A percentile compares a stretch with the other conserved stretches of the same genome.
Evolutionary conservation across 2,888 invertebrate species (phyloP).

Genomic region (Nomada ferruginata): DNA sequence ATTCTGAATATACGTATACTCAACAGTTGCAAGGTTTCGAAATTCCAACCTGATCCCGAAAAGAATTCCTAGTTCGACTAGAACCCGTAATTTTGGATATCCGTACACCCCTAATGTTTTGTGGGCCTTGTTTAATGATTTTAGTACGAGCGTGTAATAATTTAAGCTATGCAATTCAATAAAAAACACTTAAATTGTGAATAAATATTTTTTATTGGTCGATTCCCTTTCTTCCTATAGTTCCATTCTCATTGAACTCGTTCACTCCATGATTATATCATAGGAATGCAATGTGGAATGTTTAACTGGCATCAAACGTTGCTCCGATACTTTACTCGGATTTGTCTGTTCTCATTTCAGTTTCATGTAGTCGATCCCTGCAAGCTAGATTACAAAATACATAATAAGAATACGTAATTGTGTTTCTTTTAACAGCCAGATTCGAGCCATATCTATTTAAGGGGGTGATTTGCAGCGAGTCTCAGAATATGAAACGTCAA

Average conservation of each 20-base stretch:
- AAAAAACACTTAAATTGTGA: no score
- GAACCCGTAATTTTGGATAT: no score
- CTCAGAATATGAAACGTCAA: no score
- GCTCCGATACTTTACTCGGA: conserved; percentile 2
- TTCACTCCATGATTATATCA: not conserved
- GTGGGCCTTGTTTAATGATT: no score
- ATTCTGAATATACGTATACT: no score
- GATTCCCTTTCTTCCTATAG: not conserved
- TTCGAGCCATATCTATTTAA: not conserved
- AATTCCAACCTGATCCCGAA: no score
- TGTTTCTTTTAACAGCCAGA: not conserved
- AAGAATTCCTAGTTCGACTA: no score
- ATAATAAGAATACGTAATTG: not conserved
- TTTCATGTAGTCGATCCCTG: not conserved
- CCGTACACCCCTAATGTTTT: no score
- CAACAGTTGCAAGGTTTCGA: no score
- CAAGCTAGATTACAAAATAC: conserved; percentile 9
- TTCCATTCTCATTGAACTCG: not conserved
- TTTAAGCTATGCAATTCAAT: no score
- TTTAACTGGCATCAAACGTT: not conserved
- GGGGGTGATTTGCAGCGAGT: no score
- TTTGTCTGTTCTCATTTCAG: conserved; percentile 16
- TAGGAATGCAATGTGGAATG: not conserved
- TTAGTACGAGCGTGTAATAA: no score
- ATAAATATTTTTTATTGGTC: not conserved